Conservation (phyloP, 2,113 vertebrate species). For the Hyaena hyaena region DNA sequence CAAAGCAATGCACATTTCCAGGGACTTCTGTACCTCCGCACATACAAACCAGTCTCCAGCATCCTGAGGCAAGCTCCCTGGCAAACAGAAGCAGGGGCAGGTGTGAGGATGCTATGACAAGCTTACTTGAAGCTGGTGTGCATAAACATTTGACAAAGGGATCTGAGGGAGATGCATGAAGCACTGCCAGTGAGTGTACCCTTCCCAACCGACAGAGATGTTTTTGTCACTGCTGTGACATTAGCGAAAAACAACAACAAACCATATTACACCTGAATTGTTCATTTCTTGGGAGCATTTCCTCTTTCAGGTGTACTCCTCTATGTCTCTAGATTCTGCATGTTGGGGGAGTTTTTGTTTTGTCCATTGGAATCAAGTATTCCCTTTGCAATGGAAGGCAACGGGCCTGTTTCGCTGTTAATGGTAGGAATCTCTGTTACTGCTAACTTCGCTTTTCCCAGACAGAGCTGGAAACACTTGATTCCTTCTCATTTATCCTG, state of each 20-base stretch:
- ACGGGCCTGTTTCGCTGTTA: background rate
- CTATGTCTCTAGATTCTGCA: background rate
- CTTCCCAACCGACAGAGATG: background rate
- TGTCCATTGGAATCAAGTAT: background rate
- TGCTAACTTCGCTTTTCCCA: background rate
- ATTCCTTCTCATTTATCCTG: background rate
- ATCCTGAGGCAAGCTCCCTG: background rate
- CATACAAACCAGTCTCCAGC: background rate
- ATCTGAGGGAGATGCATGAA: background rate
- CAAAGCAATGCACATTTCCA: background rate
- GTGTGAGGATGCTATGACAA: background rate
- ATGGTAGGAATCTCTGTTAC: background rate
- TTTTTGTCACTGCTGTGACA: background rate
- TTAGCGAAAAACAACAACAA: background rate
- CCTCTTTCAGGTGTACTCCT: background rate
- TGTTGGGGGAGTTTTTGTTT: background rate
- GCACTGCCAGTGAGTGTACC: background rate
- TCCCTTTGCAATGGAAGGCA: background rate
- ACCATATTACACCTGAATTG: background rate
- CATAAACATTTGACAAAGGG: background rate
- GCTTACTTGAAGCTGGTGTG: background rate
- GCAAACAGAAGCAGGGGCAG: background rate
- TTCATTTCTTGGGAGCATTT: background rate
- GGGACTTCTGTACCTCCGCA: background rate
- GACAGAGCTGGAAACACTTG: background rate